Evolutionary conservation across 2,888 invertebrate genomes (phyloP).

Genomic region (Plebejus argus): DNA sequence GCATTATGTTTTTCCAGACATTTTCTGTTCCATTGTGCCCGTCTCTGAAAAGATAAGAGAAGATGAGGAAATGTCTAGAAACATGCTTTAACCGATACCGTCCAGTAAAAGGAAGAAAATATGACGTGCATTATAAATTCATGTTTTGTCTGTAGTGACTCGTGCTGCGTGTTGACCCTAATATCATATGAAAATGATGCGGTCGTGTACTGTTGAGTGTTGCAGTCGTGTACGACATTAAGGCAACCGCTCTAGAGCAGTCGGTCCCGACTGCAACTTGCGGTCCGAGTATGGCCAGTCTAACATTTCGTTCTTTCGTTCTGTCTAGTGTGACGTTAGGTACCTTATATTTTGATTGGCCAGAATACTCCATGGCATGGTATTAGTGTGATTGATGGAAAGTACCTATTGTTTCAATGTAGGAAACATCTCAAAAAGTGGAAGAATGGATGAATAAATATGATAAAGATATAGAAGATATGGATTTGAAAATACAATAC

Average conservation of each 20-base stretch:
- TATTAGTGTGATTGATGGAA: background rate
- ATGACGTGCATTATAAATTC: too few relatives aligned
- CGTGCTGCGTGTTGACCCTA: too few relatives aligned
- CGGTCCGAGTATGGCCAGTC: too few relatives aligned
- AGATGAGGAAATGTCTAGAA: background rate
- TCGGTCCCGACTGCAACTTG: too few relatives aligned
- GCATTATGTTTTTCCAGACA: slow-evolving; percentile 94
- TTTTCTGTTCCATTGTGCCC: slow-evolving; percentile 89
- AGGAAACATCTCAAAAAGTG: slow-evolving; percentile 64
- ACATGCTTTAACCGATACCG: background rate
- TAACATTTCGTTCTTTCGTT: too few relatives aligned
- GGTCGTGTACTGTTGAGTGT: too few relatives aligned
- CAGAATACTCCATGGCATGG: background rate
- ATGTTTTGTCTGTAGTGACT: too few relatives aligned
- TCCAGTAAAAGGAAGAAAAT: background rate
- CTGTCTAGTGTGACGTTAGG: background rate
- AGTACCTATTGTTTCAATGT: slow-evolving; percentile 32
- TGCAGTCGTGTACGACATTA: too few relatives aligned
- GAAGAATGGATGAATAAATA: slow-evolving; percentile 68
- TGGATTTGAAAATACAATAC: slow-evolving; percentile 65
- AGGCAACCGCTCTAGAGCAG: too few relatives aligned
- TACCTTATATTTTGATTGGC: background rate
- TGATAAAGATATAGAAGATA: slow-evolving; percentile 62
- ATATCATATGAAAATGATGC: too few relatives aligned
- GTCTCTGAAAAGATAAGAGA: slow-evolving; percentile 79